A percentile compares a stretch with the other conserved stretches of the same genome.
phyloP scores from a whole-genome alignment of 2,888 invertebrate genomes.

The Lamproptera curius region DNA sequence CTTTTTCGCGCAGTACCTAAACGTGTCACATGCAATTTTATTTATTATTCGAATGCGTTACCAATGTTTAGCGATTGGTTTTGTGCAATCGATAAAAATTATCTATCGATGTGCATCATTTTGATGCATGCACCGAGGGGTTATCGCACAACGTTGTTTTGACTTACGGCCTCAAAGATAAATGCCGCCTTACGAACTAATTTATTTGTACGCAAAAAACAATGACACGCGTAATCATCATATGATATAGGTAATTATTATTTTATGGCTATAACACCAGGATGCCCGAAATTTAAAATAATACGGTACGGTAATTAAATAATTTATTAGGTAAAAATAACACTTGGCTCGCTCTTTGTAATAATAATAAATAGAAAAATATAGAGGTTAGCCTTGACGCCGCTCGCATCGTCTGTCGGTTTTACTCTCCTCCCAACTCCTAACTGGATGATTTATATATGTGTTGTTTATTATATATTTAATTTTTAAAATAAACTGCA shows the following conservation, averaged over 20 bases:
- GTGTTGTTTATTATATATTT: too few relatives aligned
- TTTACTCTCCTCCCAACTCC: too few relatives aligned
- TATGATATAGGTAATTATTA: too few relatives aligned
- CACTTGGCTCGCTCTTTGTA: background rate
- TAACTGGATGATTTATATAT: too few relatives aligned
- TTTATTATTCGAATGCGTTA: too few relatives aligned
- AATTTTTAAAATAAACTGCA: too few relatives aligned
- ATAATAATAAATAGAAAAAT: background rate
- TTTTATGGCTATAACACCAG: background rate
- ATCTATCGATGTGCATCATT: too few relatives aligned
- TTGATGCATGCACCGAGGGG: slow-evolving; percentile 21
- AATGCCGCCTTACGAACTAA: background rate
- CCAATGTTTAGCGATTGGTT: too few relatives aligned
- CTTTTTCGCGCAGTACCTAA: too few relatives aligned
- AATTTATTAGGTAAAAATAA: background rate
- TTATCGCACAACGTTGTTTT: slow-evolving; percentile 22
- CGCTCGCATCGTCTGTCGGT: too few relatives aligned
- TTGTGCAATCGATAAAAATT: too few relatives aligned
- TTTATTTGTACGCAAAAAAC: slow-evolving; percentile 3
- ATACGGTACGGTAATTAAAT: background rate
- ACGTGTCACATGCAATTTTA: too few relatives aligned
- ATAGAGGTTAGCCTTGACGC: background rate
- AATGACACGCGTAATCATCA: slow-evolving; percentile 4
- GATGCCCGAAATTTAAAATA: background rate
- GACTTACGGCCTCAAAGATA: slow-evolving; percentile 7